Evolutionary conservation across 2,888 invertebrate species (phyloP).

Genomic region (Sinhomidia bicolor): DNA sequence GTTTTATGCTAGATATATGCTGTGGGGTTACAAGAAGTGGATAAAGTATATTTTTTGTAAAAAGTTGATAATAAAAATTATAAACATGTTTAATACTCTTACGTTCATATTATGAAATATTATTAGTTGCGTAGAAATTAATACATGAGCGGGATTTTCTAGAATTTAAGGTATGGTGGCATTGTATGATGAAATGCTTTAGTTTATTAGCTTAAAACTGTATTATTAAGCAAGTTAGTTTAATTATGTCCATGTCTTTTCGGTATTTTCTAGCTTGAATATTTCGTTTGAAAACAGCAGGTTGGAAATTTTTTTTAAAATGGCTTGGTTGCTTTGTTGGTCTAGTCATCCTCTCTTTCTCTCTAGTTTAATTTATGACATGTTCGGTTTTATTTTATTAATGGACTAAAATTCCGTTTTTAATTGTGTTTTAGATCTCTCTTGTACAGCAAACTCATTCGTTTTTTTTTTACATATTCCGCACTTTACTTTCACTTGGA

Average conservation of each 20-base stretch:
- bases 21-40: no score
- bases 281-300: not conserved
- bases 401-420: slow-evolving; percentile 32
- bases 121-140: no score
- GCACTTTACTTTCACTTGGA: slow-evolving; percentile 34
- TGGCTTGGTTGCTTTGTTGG: not conserved
- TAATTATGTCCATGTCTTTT: slow-evolving; percentile 16
- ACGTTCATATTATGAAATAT: not conserved
- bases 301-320: no score
- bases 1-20: no score
- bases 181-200: not conserved
- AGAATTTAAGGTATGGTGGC: not conserved
- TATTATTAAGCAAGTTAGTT: not conserved
- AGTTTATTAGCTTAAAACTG: slow-evolving; percentile 36
- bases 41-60: not conserved
- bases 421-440: slow-evolving; percentile 31
- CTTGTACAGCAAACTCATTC: slow-evolving; percentile 2
- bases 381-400: slow-evolving; percentile 33
- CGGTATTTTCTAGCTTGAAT: not conserved
- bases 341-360: no score
- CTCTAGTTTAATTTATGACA: slow-evolving; percentile 37
- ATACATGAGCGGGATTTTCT: slow-evolving; percentile 25
- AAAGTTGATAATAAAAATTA: slow-evolving; percentile 1
- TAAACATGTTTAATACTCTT: not conserved
- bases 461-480: slow-evolving; percentile 16